Percentiles rank a stretch among this genome's conserved stretches.
phyloP scores from a whole-genome alignment of 1,140 invertebrate genomes.

The Samia ricini region DNA sequence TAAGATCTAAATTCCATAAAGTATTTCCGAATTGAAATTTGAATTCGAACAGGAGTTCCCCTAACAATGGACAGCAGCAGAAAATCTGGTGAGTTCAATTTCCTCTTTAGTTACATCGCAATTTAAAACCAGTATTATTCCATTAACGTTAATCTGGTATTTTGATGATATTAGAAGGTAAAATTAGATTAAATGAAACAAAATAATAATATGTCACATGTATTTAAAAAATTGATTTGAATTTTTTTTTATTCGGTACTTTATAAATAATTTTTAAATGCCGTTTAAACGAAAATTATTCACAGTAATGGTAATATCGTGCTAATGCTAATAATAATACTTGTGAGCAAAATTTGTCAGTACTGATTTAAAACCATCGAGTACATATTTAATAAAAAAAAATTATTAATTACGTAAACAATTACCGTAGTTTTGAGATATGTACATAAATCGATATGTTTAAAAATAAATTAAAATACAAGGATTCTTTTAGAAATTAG shows the following conservation, averaged over 20 bases:
- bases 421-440: background rate
- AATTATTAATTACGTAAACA: background rate
- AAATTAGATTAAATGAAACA: background rate
- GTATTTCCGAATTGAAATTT: too few species aligned
- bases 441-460: background rate
- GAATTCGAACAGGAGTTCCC: too few species aligned
- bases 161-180: too few species aligned
- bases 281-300: background rate
- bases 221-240: background rate
- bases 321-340: background rate
- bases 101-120: too few species aligned
- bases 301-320: background rate
- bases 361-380: background rate
- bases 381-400: background rate
- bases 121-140: too few species aligned
- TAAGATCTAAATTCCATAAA: too few species aligned
- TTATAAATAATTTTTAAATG: background rate
- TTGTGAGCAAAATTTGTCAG: background rate
- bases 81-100: too few species aligned
- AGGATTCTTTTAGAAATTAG: too few species aligned
- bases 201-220: slow-evolving; percentile 1
- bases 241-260: background rate
- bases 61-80: too few species aligned
- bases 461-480: background rate
- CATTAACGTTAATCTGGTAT: too few species aligned